Conservation (phyloP, 2,888 invertebrate species). For the Ophion obscuratus region DNA sequence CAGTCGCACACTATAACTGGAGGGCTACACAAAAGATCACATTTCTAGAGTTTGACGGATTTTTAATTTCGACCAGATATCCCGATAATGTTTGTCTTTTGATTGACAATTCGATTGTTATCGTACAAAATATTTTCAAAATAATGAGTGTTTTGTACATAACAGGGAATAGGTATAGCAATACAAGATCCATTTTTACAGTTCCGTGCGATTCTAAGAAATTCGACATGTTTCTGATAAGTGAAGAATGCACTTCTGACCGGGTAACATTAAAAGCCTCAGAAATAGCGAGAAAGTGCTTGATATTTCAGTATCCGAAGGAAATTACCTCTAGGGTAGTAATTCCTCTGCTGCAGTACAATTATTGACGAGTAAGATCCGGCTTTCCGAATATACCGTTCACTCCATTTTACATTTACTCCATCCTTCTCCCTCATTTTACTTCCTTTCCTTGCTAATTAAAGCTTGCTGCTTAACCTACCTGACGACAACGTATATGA, state of each 20-base stretch:
- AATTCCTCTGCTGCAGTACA: conserved; percentile 34
- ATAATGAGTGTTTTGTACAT: conserved; percentile 18
- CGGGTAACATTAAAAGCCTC: conserved; percentile 34
- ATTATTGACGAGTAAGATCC: conserved; percentile 37
- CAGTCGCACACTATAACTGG: conserved; percentile 36
- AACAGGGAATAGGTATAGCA: conserved; percentile 29
- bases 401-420: conserved; percentile 16
- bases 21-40: conserved; percentile 25
- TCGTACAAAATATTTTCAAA: conserved; percentile 33
- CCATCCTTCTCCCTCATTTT: conserved; percentile 14
- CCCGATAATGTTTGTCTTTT: conserved; percentile 56
- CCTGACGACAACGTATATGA: conserved; percentile 15
- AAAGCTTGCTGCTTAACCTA: conserved; percentile 14
- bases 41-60: conserved; percentile 52
- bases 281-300: conserved; percentile 46
- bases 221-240: conserved; percentile 30
- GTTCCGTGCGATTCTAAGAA: conserved; percentile 56
- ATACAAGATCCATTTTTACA: conserved; percentile 44
- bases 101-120: conserved; percentile 44
- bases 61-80: conserved; percentile 53
- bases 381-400: conserved; percentile 10
- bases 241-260: conserved; percentile 29
- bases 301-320: conserved; percentile 20
- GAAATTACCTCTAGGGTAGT: conserved; percentile 37
- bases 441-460: conserved; percentile 9